Evolutionary conservation across 2,888 invertebrate genomes (phyloP), one percentile per base, ranked within the genome.

Genomic region (Camponotus fellah): DNA sequence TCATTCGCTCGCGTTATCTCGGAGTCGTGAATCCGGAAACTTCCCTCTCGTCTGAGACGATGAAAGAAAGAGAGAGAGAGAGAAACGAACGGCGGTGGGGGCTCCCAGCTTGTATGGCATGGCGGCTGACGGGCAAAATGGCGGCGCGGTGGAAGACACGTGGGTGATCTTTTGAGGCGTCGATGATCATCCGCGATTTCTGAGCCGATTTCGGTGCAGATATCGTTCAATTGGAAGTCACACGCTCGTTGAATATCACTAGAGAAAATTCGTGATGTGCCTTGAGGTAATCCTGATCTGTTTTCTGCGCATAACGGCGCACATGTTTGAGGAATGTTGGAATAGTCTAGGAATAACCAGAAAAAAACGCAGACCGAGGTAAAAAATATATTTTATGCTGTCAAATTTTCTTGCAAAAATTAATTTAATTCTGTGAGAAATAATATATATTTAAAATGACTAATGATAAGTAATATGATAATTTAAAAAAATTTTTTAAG

Each of bases 41-140:
- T 84, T 64, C 68, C 64, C 68, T 17, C 17, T 71, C n/a, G 49
- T 80, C 60, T 9, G 34, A 34, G 76, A 75, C 58, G 62, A 71
- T 26, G 26, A 26, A 26, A 26, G 26, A 26, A 26, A 1, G 26
- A 26, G 26, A 26, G 17, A 75, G 83, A 85, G 85, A 82, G 64
- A 69, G 56, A 76, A 85, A 58, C 81, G 75, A 46, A 49, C 71
- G 21, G 83, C 68, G 81, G 90, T 87, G 90, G 90, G 85, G 83
- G 76, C 65, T 46, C 76, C 26, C 5, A 68, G 43, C 83, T 87
- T 86, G 53, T n/a, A 8, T 53, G 87, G 91, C 85, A 90, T 90
- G 91, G 89, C 88, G 89, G 91, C 53, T 34, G 37, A 69, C 84
- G 82, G 3, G 71, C 84, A 90, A 90, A 85, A 90, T 90, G 90